Evolutionary conservation across 2,797 vertebrate species (phyloP), one percentile per base, ranked within the genome.

Genomic region (Myotis findleyi): DNA sequence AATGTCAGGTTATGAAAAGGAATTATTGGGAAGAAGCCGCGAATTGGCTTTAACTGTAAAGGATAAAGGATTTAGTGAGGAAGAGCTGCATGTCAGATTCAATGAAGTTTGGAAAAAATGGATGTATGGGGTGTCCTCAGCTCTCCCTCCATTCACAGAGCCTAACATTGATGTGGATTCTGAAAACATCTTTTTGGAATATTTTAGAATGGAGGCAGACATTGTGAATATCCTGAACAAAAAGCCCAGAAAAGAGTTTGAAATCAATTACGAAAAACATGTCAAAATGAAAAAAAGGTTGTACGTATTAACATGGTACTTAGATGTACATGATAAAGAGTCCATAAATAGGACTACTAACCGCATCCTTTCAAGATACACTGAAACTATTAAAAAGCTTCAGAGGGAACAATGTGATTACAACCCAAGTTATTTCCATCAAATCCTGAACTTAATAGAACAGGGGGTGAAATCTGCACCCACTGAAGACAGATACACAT

Each of bases 371-470:
- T 84, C 0, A 0, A 0, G 1, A 49, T 88, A 97, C 89, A 41
- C 0, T 11, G 86, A 84, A 44, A 97, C 47, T n/a, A 83, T 98
- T 23, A n/a, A 73, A 0, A 73, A 83, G 17, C 95, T 97, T 72
- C 21, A n/a, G 5, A 79, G 12, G 41, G 80, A 98, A 64, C 86
- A 94, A 7, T 2, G 3, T 20, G 98, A 98, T 96, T 98, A 98
- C 47, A 91, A 55, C 69, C 0, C 0, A 71, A 71, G 0, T 80
- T 96, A 98, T 53, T 97, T 98, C 44, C 20, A 98, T 80, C 88
- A 98, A 95, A 98, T 98, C 20, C 68, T 98, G 11, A 90, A 10
- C 2, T 93, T 97, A 66, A 83, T 98, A 23, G 1, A 95, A 2
- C 3, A 93, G 0, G 96, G 53, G 1, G 16, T 96, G 0, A 38